phyloP scores from a whole-genome alignment of 2,888 invertebrate genomes.

The Carcina quercana region DNA sequence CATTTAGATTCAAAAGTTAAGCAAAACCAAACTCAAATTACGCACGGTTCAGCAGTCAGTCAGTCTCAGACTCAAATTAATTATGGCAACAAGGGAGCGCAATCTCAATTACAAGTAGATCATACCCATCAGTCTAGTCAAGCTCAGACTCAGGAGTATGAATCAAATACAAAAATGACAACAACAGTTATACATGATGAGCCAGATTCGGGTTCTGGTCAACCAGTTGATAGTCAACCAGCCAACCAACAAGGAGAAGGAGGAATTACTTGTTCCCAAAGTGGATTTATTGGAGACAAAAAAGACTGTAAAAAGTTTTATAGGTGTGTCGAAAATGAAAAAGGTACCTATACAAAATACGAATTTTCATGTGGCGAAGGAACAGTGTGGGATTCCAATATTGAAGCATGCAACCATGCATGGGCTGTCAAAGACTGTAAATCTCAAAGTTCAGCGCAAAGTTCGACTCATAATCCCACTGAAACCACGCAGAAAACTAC shows the following conservation, averaged over 20 bases:
- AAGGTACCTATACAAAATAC: conserved; percentile 59
- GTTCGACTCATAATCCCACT: conserved; percentile 11
- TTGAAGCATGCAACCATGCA: conserved; percentile 75
- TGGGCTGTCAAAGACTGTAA: conserved; percentile 52
- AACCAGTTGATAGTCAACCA: background rate
- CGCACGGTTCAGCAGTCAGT: conserved; percentile 31
- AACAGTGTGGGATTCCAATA: conserved; percentile 75
- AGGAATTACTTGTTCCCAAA: conserved; percentile 29
- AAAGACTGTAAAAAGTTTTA: conserved; percentile 80
- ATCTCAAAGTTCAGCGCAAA: conserved; percentile 14
- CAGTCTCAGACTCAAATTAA: conserved; percentile 41
- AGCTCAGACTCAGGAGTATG: conserved; percentile 31
- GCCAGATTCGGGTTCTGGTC: conserved; percentile 2
- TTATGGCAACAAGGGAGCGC: conserved; percentile 32
- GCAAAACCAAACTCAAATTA: conserved; percentile 42
- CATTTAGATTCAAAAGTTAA: conserved; percentile 15
- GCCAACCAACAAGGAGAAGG: background rate
- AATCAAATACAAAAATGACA: conserved; percentile 20
- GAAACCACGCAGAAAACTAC: conserved; percentile 14
- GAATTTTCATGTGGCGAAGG: conserved; percentile 75
- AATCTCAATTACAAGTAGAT: conserved; percentile 43
- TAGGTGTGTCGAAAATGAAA: conserved; percentile 75
- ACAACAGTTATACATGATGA: conserved; percentile 3
- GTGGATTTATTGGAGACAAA: conserved; percentile 76
- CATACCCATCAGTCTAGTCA: conserved; percentile 40